Evolutionary conservation across 2,113 vertebrate species (phyloP), one percentile per base, ranked within the genome.

Genomic region (Acanthochromis polyacanthus): DNA sequence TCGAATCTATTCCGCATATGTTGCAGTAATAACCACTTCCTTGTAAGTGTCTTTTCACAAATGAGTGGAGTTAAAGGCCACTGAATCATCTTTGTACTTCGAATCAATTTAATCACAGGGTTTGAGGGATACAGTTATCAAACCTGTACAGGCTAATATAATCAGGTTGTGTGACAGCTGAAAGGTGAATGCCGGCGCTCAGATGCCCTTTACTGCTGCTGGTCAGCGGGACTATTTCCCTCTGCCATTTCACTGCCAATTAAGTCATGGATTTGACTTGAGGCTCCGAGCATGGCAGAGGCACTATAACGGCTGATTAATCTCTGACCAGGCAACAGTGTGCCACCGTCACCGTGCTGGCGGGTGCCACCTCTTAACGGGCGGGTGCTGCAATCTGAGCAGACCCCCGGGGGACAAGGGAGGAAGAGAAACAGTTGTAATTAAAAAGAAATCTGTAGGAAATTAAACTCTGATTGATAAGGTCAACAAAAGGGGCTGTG

Each of bases 381-480:
- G 55, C 11, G 22, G 57, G 75, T 28, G 69, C 40, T 50, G 62
- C 68, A 72, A 55, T 89, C 62, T 50, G 60, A 85, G 65, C 20
- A 66, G 40, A 12, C 46, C 59, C 52, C 7, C 0, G 17, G 66
- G 74, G 74, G 22, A 55, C 40, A 10, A 12, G 15, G 56, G 32
- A 61, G 74, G 68, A 78, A 85, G 48, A 82, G 79, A 83, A 85
- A 89, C 68, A 72, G 69, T 66, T 80, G 75, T 90, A 90, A 92
- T 93, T 91, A 93, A 90, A 91, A 92, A 85, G 22, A 88, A 85
- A 90, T 93, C 81, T 88, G 83, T 80, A 76, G 72, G 85, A 93
- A 90, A 93, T 93, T 88, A 89, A 93, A 92, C 84, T 85, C 65
- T 89, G 90, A 93, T 92, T 89, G 89, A 92, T 90, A 93, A 91